Evolutionary conservation across 1,140 invertebrate species (phyloP).

Genomic region (Venustaconcha ellipsiformis): DNA sequence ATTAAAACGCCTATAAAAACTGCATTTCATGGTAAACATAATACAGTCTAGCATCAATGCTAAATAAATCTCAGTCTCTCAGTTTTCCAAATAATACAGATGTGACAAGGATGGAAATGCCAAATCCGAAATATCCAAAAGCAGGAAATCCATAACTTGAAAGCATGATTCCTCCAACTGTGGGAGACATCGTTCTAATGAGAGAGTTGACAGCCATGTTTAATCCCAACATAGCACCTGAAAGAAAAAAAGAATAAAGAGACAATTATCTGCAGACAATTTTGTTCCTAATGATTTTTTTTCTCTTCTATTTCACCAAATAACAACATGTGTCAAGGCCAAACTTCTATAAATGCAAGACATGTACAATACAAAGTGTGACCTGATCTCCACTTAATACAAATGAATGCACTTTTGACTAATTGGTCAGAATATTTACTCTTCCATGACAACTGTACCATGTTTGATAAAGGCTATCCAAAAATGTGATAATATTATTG

Average conservation of each 20-base stretch:
- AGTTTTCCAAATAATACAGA: conserved; percentile 48
- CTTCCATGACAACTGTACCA: no score
- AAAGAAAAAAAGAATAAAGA: conserved; percentile 24
- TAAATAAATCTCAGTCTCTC: neutral
- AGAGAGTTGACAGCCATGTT: conserved; percentile 66
- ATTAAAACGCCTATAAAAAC: no score
- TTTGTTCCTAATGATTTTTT: neutral
- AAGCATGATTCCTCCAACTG: conserved; percentile 60
- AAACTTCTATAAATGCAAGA: neutral
- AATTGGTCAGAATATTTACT: no score
- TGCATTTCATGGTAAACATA: no score
- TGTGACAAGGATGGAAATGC: conserved; percentile 47
- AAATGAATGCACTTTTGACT: neutral
- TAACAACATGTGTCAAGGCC: neutral
- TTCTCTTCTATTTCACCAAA: neutral
- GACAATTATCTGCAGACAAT: neutral
- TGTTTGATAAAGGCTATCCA: no score
- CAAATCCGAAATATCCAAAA: conserved; percentile 61
- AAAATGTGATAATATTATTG: no score
- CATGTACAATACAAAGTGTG: neutral
- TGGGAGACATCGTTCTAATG: conserved; percentile 59
- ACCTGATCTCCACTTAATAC: neutral
- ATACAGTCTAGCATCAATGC: no score
- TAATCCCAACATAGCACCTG: conserved; percentile 64
- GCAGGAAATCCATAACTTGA: conserved; percentile 54